Evolutionary conservation across 2,797 vertebrate genomes (phyloP).

Genomic region (Thunnus albacares): DNA sequence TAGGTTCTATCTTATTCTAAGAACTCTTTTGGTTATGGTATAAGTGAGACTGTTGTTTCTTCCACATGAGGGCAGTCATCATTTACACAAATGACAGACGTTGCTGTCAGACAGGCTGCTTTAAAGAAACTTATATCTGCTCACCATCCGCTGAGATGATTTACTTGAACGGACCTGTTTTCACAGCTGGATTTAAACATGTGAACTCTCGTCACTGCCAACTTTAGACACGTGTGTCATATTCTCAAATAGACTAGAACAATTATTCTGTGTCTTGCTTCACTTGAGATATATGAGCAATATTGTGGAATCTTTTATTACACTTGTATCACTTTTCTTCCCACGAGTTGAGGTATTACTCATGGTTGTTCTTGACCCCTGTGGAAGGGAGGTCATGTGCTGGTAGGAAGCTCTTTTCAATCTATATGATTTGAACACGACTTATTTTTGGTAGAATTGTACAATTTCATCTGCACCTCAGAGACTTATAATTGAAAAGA

Average conservation of each 20-base stretch:
- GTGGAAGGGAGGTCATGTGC: background rate
- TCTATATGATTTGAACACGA: background rate
- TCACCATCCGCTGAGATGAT: slow-evolving; percentile 9
- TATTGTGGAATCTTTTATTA: background rate
- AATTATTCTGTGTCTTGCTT: background rate
- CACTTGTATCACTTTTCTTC: background rate
- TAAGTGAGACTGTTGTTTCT: slow-evolving; percentile 43
- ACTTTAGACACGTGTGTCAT: background rate
- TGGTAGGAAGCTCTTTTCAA: background rate
- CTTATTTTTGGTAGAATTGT: background rate
- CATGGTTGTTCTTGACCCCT: background rate
- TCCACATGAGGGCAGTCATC: slow-evolving; percentile 85
- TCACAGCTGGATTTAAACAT: slow-evolving; percentile 36
- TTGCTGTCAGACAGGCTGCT: slow-evolving; percentile 19
- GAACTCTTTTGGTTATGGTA: background rate
- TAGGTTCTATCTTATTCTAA: background rate
- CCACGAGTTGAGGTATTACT: background rate
- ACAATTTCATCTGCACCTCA: background rate
- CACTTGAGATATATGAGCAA: background rate
- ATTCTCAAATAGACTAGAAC: background rate
- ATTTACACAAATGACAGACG: slow-evolving; percentile 62
- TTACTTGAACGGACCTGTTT: slow-evolving; percentile 42
- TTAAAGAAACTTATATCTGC: background rate
- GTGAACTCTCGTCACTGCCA: background rate
- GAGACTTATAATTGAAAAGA: background rate